phyloP scores from a whole-genome alignment of 2,113 vertebrate species.

The Catharus bicknelli region DNA sequence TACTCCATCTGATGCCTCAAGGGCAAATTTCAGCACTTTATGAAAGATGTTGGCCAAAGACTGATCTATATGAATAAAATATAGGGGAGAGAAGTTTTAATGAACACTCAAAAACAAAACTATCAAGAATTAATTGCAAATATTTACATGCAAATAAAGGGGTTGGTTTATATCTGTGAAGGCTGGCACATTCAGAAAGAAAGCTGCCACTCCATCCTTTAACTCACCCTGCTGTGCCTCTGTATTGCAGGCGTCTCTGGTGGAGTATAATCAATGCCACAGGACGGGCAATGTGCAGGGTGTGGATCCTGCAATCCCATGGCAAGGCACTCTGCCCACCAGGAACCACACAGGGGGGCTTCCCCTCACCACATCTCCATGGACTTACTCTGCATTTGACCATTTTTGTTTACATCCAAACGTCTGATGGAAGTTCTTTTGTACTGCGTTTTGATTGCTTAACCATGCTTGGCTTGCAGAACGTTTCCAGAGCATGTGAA shows the following conservation, averaged over 20 bases:
- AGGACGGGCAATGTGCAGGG: background rate
- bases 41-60: conserved; percentile 64
- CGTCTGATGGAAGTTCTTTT: background rate
- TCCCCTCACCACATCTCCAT: background rate
- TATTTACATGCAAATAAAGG: conserved; percentile 53
- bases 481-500: background rate
- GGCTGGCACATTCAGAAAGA: background rate
- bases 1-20: conserved; percentile 83
- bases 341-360: background rate
- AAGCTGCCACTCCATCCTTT: background rate
- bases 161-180: background rate
- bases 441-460: background rate
- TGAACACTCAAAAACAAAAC: conserved; percentile 53
- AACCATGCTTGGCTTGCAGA: background rate
- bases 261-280: background rate
- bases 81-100: conserved; percentile 59
- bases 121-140: conserved; percentile 49
- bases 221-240: background rate
- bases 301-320: background rate
- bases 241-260: background rate
- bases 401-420: background rate
- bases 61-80: conserved; percentile 73
- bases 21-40: conserved; percentile 79
- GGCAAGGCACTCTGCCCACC: background rate
- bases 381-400: accelerated